Evolutionary conservation across 2,797 vertebrate genomes (phyloP).

Genomic region (Labroides dimidiatus): DNA sequence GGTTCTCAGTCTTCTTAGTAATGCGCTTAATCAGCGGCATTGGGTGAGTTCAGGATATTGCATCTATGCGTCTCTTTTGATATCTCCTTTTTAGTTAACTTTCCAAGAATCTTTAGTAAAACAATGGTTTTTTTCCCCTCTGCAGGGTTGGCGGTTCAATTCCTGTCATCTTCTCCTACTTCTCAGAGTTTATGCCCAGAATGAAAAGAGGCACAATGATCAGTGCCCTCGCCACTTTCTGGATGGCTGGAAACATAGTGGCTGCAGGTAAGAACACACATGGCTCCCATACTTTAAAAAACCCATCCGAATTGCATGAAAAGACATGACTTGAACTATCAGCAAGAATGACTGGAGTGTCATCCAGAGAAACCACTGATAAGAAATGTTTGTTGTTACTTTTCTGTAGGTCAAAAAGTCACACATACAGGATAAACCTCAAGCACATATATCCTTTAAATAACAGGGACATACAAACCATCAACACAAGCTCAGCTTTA

Average conservation of each 20-base stretch:
- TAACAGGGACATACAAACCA: no score
- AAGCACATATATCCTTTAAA: no score
- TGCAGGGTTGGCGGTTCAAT: slow-evolving; percentile 85
- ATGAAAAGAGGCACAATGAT: slow-evolving; percentile 82
- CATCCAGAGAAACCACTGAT: no score
- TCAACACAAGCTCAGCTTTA: no score
- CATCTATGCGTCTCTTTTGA: neutral
- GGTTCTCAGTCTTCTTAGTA: slow-evolving; percentile 84
- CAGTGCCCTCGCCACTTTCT: slow-evolving; percentile 85
- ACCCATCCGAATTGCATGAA: neutral
- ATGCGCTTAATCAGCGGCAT: slow-evolving; percentile 84
- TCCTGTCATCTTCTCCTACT: slow-evolving; percentile 87
- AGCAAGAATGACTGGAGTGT: no score
- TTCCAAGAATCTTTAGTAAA: neutral
- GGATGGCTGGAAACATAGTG: slow-evolving; percentile 87
- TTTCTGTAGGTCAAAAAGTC: no score
- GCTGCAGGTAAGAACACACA: slow-evolving; percentile 77
- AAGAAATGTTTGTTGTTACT: no score
- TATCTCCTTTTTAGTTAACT: neutral
- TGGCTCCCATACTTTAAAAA: neutral
- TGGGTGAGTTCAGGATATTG: slow-evolving; percentile 67
- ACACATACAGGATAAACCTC: no score
- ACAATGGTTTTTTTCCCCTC: neutral
- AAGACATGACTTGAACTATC: no score
- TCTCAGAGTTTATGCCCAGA: slow-evolving; percentile 86